Evolutionary conservation across 1,140 invertebrate genomes (phyloP), one percentile per base, ranked within the genome.

Genomic region (Lasaia peninsularis): DNA sequence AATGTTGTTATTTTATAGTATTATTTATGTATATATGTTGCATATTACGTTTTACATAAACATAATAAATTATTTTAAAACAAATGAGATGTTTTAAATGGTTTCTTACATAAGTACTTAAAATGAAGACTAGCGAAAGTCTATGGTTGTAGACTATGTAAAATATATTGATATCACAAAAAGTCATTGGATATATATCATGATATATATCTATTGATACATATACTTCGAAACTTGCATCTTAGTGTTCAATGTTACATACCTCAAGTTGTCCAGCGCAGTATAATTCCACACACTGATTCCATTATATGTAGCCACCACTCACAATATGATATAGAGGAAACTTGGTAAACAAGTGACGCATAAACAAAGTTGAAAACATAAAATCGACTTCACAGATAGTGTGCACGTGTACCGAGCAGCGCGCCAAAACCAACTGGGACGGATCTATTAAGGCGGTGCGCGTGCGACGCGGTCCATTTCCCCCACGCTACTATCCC

Each of bases 401-500:
- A 52, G 58, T 34, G 54, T 64, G 62, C 80, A 80, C 85, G 79
- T 87, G 75, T 68, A 65, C 80, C 63, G 65, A 69, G 72, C 82
- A 78, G 65, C 82, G 81, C 78, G 77, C 77, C 80, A 79, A 80
- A 85, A 75, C 73, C 73, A 84, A 88, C 81, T 88, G 85, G 80
- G 77, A 77, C 80, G 81, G 79, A n/a, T 83, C 80, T 88, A 86
- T 84, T 78, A 82, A 78, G 76, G 78, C 80, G 78, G 78, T 76
- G 77, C 80, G 80, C 80, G 75, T 74, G 78, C 81, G 75, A 71
- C 75, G 70, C 85, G 77, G 79, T 80, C 81, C 81, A 85, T 86
- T 88, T 86, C 85, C 85, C 85, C 85, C 83, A 88, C 86, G 79
- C 83, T 74, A 69, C 76, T 75, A 71, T 75, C 70, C 75, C 83